A percentile compares a stretch with the other conserved stretches of the same genome.
Conservation (phyloP, 1,140 invertebrate species). For the Pseudomyrmex gracilis region DNA sequence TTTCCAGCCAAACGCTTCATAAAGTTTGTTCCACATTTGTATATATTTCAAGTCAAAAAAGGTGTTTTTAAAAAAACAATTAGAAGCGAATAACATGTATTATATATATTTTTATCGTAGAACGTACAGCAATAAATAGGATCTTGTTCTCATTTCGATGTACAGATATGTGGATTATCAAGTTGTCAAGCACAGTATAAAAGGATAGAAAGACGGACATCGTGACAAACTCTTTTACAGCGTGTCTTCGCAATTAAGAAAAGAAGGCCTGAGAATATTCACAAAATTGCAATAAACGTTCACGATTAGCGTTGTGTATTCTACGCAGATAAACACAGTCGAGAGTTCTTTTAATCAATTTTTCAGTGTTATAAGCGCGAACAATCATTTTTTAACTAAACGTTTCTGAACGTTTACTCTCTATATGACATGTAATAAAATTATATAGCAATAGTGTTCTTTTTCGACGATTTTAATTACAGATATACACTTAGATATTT, state of each 20-base stretch:
- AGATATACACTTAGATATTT: constrained; percentile 29
- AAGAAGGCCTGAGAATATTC: constrained; percentile 55
- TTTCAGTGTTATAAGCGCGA: background rate
- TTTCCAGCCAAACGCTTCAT: background rate
- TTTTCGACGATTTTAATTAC: constrained; percentile 11
- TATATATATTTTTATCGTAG: constrained; percentile 67
- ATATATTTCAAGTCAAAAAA: background rate
- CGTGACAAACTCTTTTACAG: constrained; percentile 23
- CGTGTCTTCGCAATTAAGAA: constrained; percentile 44
- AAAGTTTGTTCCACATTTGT: background rate
- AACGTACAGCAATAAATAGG: constrained; percentile 71
- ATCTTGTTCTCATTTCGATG: constrained; percentile 68
- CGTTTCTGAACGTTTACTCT: background rate
- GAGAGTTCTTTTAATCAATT: constrained; percentile 25
- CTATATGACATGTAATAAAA: constrained; percentile 29
- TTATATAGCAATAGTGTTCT: background rate
- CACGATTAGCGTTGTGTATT: constrained; percentile 45
- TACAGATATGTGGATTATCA: constrained; percentile 68
- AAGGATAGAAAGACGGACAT: constrained; percentile 62
- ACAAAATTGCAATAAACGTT: constrained; percentile 16
- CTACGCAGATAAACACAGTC: constrained; percentile 10
- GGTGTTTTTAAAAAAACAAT: background rate
- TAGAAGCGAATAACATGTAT: constrained; percentile 67
- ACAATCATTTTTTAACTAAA: constrained; percentile 17
- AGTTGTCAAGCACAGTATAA: constrained; percentile 54